Percentiles rank a stretch among this genome's conserved stretches.
Evolutionary conservation across 2,113 vertebrate species (phyloP).

Genomic region (Monarcha castaneiventris): DNA sequence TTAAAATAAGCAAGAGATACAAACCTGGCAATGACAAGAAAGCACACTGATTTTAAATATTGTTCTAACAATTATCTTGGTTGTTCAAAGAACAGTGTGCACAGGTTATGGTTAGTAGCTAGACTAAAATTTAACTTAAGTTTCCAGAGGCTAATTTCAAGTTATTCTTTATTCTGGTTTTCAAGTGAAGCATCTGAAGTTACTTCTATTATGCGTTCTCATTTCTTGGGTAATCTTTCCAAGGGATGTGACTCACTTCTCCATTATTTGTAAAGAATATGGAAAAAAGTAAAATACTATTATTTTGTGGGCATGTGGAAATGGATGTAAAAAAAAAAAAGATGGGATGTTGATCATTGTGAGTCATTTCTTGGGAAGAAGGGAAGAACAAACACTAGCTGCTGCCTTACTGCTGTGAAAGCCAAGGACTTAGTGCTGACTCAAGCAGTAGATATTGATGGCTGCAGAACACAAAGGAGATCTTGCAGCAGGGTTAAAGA

Average conservation of each 20-base stretch:
- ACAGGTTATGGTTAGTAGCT: neutral
- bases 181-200: slow-evolving; percentile 1
- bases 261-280: slow-evolving; percentile 44
- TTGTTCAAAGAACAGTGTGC: neutral
- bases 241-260: slow-evolving; percentile 58
- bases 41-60: neutral
- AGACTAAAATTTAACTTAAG: slow-evolving; percentile 1
- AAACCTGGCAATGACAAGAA: neutral
- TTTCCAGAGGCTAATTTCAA: slow-evolving; percentile 18
- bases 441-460: neutral
- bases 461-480: neutral
- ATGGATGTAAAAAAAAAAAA: neutral
- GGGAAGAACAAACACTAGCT: neutral
- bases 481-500: neutral
- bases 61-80: neutral
- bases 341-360: slow-evolving; percentile 26
- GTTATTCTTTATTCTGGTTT: slow-evolving; percentile 17
- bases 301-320: slow-evolving; percentile 32
- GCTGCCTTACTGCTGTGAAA: slow-evolving; percentile 4
- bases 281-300: slow-evolving; percentile 55
- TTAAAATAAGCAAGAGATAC: neutral
- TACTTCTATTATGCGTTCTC: slow-evolving; percentile 2
- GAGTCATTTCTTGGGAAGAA: slow-evolving; percentile 56
- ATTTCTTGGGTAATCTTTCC: slow-evolving; percentile 32
- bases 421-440: slow-evolving; percentile 29